Percentiles rank a stretch among this genome's conserved stretches.
Evolutionary conservation across 1,140 invertebrate genomes (phyloP).

Genomic region (Drosophila carrolli): DNA sequence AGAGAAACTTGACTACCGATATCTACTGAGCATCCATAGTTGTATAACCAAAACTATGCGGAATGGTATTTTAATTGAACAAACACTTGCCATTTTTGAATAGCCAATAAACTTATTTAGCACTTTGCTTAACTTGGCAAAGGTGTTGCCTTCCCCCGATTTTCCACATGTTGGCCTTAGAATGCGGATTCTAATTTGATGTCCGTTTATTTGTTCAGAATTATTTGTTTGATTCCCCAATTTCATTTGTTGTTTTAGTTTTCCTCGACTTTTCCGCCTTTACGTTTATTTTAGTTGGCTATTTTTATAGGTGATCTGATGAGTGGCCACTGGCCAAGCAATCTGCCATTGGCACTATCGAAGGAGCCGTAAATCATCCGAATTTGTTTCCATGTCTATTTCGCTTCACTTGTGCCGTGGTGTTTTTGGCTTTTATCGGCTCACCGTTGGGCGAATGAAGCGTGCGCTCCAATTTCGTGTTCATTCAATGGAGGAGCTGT

Average conservation of each 20-base stretch:
- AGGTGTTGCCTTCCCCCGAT: conserved; percentile 8
- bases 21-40: background rate
- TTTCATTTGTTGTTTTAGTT: conserved; percentile 23
- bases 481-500: conserved; percentile 50
- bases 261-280: conserved; percentile 24
- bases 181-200: conserved; percentile 26
- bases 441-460: conserved; percentile 43
- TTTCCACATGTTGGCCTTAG: conserved; percentile 18
- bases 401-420: conserved; percentile 22
- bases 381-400: conserved; percentile 57
- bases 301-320: conserved; percentile 69
- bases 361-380: conserved; percentile 60
- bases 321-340: conserved; percentile 22
- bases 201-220: conserved; percentile 71
- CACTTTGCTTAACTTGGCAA: conserved; percentile 20
- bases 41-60: conserved; percentile 6
- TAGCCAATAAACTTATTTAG: conserved; percentile 28
- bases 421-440: conserved; percentile 56
- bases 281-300: conserved; percentile 43
- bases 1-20: background rate
- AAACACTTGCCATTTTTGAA: conserved; percentile 51
- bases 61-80: conserved; percentile 51
- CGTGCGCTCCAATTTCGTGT: conserved; percentile 65
- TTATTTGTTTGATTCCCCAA: conserved; percentile 41
- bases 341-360: conserved; percentile 51